Conservation (phyloP, 37 sponge, comb jelly and placozoan genomes). For the Amphimedon queenslandica region DNA sequence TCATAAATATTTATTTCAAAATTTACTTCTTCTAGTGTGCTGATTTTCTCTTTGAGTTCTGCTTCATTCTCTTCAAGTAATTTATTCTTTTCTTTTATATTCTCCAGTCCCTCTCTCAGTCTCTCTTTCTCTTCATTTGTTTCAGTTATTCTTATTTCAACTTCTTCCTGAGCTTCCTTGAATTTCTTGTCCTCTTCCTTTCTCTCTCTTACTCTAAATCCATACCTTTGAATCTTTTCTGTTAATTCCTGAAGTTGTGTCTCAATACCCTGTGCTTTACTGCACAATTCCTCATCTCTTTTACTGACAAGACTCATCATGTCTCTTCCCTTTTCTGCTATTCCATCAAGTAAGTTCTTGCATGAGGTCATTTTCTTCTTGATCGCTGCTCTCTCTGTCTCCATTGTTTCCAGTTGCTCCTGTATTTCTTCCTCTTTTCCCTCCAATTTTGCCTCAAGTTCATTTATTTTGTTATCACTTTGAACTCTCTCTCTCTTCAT, state of each 20-base stretch:
- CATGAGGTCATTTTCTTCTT: too few species aligned
- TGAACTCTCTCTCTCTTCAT: too few species aligned
- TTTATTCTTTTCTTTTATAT: not conserved
- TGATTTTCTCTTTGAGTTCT: not conserved
- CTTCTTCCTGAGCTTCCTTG: not conserved
- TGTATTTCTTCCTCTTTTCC: not conserved
- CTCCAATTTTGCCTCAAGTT: too few species aligned
- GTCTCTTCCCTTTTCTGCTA: too few species aligned
- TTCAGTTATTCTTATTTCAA: not conserved
- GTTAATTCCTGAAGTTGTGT: not conserved
- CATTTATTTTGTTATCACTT: too few species aligned
- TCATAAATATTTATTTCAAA: too few species aligned
- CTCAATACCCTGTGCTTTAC: too few species aligned
- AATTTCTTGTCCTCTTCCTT: not conserved
- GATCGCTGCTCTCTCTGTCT: not conserved
- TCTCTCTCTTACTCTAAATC: not conserved
- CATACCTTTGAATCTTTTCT: conserved; percentile 1
- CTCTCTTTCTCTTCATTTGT: not conserved
- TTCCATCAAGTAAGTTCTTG: too few species aligned
- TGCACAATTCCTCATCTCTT: too few species aligned
- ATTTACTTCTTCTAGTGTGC: too few species aligned
- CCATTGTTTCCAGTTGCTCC: conserved; percentile 1
- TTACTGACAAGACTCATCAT: too few species aligned
- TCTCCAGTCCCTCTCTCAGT: not conserved
- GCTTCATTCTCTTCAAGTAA: not conserved